Percentiles rank a stretch among this genome's conserved stretches.
These are phyloP conservation scores for Apodemus speciosus DNA, from an alignment of 2,113 vertebrate genomes.

Conservation along the genomic window DNA sequence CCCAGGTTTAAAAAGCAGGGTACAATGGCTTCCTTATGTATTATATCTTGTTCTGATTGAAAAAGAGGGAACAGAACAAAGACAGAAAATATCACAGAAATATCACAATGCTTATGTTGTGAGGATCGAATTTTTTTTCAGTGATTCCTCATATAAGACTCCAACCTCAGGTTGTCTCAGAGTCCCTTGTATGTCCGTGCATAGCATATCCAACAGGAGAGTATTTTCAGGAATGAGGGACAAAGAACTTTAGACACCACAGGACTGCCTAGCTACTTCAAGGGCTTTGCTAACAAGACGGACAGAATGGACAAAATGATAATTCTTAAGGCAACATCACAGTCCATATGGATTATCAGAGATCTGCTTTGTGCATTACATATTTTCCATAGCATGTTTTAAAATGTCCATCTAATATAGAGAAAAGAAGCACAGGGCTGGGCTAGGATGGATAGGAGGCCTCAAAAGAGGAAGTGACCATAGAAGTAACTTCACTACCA, in stretches of 20 bases:
- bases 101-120: neutral
- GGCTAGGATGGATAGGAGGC: neutral
- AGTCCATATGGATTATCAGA: neutral
- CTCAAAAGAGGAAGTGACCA: neutral
- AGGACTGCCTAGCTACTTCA: neutral
- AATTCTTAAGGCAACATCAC: neutral
- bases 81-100: neutral
- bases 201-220: neutral
- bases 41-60: neutral
- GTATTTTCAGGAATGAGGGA: slow-evolving; percentile 17
- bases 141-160: neutral
- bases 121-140: neutral
- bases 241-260: neutral
- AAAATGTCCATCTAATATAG: slow-evolving; percentile 4
- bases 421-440: neutral
- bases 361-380: neutral
- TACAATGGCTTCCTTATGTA: neutral
- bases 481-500: neutral
- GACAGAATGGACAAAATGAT: slow-evolving; percentile 31
- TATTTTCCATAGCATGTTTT: neutral
- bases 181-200: neutral
- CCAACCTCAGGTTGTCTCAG: neutral
- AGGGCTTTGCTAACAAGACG: neutral
- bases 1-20: neutral
- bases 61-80: neutral